These are phyloP conservation scores for Carassius carassius DNA, from an alignment of 2,113 vertebrate genomes.

Conservation along the genomic window DNA sequence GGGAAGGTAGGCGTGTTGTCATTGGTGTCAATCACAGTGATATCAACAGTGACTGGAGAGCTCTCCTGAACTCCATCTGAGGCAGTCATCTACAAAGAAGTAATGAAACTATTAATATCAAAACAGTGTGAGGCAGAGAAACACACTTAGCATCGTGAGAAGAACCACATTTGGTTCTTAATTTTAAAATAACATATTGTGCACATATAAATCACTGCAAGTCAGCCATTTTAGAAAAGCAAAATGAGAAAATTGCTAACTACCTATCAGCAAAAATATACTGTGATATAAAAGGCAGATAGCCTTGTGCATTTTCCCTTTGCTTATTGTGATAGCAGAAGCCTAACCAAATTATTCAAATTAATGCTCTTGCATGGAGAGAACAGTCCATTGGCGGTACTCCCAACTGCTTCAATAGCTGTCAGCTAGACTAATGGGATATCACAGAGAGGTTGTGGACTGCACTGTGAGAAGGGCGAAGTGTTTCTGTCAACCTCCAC, in stretches of 20 bases:
- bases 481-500: conserved; percentile 21
- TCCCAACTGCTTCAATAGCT: conserved; percentile 5
- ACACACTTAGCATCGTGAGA: neutral
- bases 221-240: neutral
- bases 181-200: conserved; percentile 8
- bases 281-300: neutral
- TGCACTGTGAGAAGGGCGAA: neutral
- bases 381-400: neutral
- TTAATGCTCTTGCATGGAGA: neutral
- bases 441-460: conserved; percentile 19
- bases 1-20: conserved; percentile 93
- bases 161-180: conserved; percentile 1
- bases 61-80: conserved; percentile 96
- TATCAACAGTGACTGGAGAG: conserved; percentile 81
- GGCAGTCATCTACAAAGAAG: conserved; percentile 81
- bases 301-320: neutral
- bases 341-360: conserved; percentile 28
- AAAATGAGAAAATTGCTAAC: neutral
- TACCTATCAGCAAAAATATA: neutral
- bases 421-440: conserved; percentile 29
- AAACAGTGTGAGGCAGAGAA: neutral
- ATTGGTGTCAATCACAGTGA: conserved; percentile 93
- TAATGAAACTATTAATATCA: neutral
- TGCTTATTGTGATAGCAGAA: conserved; percentile 5
- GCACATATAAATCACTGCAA: neutral